phyloP scores from a whole-genome alignment of 1,140 invertebrate genomes.

The Asobara japonica region DNA sequence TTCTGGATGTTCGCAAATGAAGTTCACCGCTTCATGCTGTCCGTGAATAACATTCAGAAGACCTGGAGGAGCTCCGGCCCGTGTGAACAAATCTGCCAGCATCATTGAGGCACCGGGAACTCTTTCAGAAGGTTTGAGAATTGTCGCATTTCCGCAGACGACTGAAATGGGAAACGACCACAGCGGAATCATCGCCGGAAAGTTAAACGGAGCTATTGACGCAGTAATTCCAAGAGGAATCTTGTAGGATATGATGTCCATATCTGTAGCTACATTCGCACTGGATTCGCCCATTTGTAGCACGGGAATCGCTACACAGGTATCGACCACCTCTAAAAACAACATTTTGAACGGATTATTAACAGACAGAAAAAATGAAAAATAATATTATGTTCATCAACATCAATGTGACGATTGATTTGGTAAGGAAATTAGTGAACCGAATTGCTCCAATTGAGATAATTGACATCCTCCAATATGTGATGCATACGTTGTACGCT shows the following conservation, averaged over 20 bases:
- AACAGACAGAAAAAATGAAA: no score
- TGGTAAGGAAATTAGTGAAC: no score
- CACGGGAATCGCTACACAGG: constrained; percentile 91
- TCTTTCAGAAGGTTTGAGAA: constrained; percentile 93
- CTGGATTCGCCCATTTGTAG: constrained; percentile 94
- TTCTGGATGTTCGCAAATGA: constrained; percentile 95
- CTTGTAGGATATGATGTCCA: constrained; percentile 91
- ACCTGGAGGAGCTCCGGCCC: constrained; percentile 94
- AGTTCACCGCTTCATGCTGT: constrained; percentile 92
- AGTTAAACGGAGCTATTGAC: constrained; percentile 94
- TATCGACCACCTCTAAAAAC: constrained; percentile 96
- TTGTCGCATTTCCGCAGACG: constrained; percentile 86
- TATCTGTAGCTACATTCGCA: constrained; percentile 90
- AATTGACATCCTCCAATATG: no score
- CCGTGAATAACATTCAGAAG: constrained; percentile 97
- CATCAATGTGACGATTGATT: no score
- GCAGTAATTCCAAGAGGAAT: constrained; percentile 87
- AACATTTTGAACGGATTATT: no score
- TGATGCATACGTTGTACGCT: no score
- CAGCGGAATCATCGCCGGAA: constrained; percentile 99
- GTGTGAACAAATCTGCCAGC: constrained; percentile 86
- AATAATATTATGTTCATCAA: no score
- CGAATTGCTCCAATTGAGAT: no score
- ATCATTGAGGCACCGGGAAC: constrained; percentile 97
- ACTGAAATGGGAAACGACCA: constrained; percentile 98